Percentiles rank a stretch among this genome's conserved stretches.
Evolutionary conservation across 2,888 invertebrate genomes (phyloP).

Genomic region (Drosophila niveifrons): DNA sequence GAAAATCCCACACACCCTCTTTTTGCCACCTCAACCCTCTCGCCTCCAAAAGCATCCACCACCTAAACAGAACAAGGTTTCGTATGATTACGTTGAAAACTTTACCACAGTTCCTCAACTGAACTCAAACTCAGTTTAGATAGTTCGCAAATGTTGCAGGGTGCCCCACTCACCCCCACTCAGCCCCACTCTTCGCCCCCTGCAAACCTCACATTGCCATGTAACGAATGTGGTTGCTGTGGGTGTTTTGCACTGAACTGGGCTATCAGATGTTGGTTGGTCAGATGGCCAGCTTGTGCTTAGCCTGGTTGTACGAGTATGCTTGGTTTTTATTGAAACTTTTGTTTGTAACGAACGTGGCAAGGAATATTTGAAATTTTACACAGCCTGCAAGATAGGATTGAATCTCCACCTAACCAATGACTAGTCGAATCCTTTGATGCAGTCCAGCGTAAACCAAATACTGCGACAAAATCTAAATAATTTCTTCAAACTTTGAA

Average conservation of each 20-base stretch:
- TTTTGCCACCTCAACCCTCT: background rate
- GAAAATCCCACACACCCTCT: slow-evolving; percentile 15
- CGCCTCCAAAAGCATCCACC: slow-evolving; percentile 26
- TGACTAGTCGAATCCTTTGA: slow-evolving; percentile 24
- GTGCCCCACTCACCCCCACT: background rate
- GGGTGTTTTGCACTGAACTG: slow-evolving; percentile 69
- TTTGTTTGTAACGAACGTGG: slow-evolving; percentile 74
- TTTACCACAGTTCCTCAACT: slow-evolving; percentile 80
- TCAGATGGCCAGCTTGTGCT: slow-evolving; percentile 32
- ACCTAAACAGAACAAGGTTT: slow-evolving; percentile 68
- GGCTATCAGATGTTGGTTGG: slow-evolving; percentile 34
- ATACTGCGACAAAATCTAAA: background rate
- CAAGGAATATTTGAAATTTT: slow-evolving; percentile 75
- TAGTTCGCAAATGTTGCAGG: slow-evolving; percentile 73
- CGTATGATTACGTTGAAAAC: slow-evolving; percentile 79
- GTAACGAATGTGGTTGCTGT: slow-evolving; percentile 69
- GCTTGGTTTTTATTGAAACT: slow-evolving; percentile 78
- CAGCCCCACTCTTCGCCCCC: slow-evolving; percentile 1
- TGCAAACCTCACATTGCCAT: slow-evolving; percentile 18
- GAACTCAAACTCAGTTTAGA: slow-evolving; percentile 75
- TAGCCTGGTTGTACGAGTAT: slow-evolving; percentile 50
- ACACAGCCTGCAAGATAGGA: background rate
- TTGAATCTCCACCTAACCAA: background rate
- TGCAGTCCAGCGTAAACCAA: slow-evolving; percentile 26
- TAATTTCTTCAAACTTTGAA: background rate